Base-by-base conservation (phyloP, 2,797 vertebrate genomes). In the Bryconaethiops microstoma region DNA sequence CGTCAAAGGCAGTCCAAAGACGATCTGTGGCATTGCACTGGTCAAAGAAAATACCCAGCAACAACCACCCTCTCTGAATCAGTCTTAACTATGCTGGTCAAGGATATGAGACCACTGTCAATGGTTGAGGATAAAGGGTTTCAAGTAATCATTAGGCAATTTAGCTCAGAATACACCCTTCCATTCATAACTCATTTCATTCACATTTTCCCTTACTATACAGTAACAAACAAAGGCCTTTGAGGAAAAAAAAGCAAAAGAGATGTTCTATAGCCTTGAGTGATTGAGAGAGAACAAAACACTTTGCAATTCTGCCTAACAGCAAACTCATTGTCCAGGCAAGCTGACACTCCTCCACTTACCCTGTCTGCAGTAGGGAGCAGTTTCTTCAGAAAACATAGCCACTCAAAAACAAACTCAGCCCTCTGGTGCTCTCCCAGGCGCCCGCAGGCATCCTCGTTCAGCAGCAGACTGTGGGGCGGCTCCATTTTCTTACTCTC, bases 391-490 rank as follows among this genome's bases (percentile, higher is more conserved):
- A 98, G 94, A 86, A 94, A 95, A 59, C 88, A 94, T 83, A 98
- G 88, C 97, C 97, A 98, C 29, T 96, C 92, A 29, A 96, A 96
- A 89, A 96, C 81, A 81, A 97, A 97, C 84, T 96, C 93, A 0
- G 94, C 92, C 85, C 93, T 95, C 89, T 96, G 95, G 84, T 94
- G 94, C 79, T 95, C 96, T 40, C 86, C 91, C 80, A 97, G 91
- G 81, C 93, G 94, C 71, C 57, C 88, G 82, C 85, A 95, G 0
- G 52, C 92, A 65, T 95, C 95, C 91, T 97, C 94, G 67, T 96
- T 95, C 83, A 98, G 92, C 55, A 98, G 87, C 84, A 97, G 94
- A 85, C 93, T 93, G 86, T 96, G 95, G 85, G 95, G 93, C 79
- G 88, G 90, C 91, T 97, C 96, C 97, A 98, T 98, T 88, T 87